phyloP scores from a whole-genome alignment of 2,797 vertebrate species.

The Carapus acus region DNA sequence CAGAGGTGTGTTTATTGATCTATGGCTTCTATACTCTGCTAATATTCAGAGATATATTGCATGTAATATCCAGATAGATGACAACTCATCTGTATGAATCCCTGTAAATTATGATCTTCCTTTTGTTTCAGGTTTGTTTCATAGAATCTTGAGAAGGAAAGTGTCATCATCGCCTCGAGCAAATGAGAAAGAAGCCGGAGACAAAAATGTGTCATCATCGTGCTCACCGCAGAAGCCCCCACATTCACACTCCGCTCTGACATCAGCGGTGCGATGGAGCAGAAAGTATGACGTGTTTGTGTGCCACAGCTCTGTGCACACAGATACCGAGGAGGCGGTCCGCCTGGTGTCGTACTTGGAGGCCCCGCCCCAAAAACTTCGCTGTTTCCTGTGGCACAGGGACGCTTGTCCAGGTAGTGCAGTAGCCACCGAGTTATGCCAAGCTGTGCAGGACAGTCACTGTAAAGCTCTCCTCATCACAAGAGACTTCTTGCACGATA shows the following conservation, averaged over 20 bases:
- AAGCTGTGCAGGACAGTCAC: constrained; percentile 77
- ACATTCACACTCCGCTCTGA: constrained; percentile 21
- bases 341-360: constrained; percentile 80
- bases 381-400: constrained; percentile 81
- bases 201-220: not conserved
- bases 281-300: constrained; percentile 78
- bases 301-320: constrained; percentile 77
- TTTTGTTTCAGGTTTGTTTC: constrained; percentile 56
- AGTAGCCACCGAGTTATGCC: constrained; percentile 74
- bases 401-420: constrained; percentile 70
- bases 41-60: not conserved
- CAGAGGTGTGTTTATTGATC: too few species aligned
- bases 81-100: not conserved
- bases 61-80: not conserved
- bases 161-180: not conserved
- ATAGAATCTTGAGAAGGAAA: constrained; percentile 43
- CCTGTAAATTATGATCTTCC: not conserved
- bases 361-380: constrained; percentile 58
- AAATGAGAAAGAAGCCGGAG: not conserved
- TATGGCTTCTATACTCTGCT: too few species aligned
- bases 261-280: constrained; percentile 65
- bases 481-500: constrained; percentile 76
- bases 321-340: constrained; percentile 62
- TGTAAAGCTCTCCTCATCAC: constrained; percentile 81
- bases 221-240: not conserved